A percentile compares a stretch with the other conserved stretches of the same genome.
These are phyloP conservation scores for Gallinago paraguaiae DNA, from an alignment of 2,113 vertebrate genomes.

Conservation along the genomic window DNA sequence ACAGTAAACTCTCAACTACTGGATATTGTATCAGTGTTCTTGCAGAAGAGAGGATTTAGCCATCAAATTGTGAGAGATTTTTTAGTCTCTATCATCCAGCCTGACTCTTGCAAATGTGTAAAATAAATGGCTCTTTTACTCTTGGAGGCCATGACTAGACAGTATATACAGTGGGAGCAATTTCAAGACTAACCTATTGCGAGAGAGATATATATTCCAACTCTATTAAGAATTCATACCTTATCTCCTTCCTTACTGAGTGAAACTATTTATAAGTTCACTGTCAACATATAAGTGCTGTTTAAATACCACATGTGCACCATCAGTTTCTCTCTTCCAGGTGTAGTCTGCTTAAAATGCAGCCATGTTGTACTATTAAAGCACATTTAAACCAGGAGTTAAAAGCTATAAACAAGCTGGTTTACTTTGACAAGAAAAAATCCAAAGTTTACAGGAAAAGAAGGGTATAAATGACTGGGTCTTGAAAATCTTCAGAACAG, in stretches of 20 bases:
- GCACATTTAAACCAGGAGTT: not conserved
- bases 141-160: constrained; percentile 6
- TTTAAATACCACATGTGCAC: not conserved
- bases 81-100: not conserved
- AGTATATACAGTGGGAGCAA: not conserved
- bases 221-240: not conserved
- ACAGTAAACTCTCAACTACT: constrained; percentile 9
- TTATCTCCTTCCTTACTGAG: not conserved
- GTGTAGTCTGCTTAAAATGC: not conserved
- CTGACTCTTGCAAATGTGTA: not conserved
- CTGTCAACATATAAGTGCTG: not conserved
- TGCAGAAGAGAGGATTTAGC: not conserved
- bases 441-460: not conserved
- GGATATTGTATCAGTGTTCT: not conserved
- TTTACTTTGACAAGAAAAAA: not conserved
- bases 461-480: not conserved
- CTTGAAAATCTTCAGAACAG: not conserved
- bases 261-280: not conserved
- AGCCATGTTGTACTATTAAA: not conserved
- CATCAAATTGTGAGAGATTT: not conserved
- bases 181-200: not conserved
- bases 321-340: not conserved
- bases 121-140: constrained; percentile 15
- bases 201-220: not conserved
- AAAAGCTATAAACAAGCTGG: not conserved